These are phyloP conservation scores for Entomobrya multifasciata DNA, from an alignment of 2,888 invertebrate species.

Conservation along the genomic window DNA sequence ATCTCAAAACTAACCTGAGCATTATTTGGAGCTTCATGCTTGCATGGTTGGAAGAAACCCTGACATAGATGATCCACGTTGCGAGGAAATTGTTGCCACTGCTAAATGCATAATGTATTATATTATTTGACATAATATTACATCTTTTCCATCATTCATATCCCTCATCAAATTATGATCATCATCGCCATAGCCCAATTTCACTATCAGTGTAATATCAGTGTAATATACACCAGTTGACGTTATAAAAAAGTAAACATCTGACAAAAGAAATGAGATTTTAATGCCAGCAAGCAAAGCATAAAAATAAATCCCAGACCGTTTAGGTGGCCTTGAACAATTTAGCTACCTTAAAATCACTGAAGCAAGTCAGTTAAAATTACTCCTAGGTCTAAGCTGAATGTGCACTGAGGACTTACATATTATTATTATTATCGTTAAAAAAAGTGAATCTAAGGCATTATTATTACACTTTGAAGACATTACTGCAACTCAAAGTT, in stretches of 20 bases:
- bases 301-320: conserved; percentile 73
- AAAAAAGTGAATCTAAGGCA: conserved; percentile 19
- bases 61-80: conserved; percentile 74
- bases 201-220: conserved; percentile 57
- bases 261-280: conserved; percentile 73
- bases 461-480: conserved; percentile 18
- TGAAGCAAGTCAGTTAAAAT: conserved; percentile 48
- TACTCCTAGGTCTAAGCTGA: background rate
- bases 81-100: conserved; percentile 71
- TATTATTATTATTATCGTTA: background rate
- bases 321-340: conserved; percentile 70
- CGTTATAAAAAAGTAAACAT: conserved; percentile 56
- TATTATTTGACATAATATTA: conserved; percentile 52
- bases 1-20: conserved; percentile 69
- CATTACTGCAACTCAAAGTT: conserved; percentile 1
- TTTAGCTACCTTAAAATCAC: conserved; percentile 73
- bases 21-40: conserved; percentile 74
- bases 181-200: conserved; percentile 62
- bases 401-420: background rate
- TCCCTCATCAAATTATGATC: conserved; percentile 42
- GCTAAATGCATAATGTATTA: conserved; percentile 15
- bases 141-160: conserved; percentile 64
- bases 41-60: conserved; percentile 67
- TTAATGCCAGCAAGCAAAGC: conserved; percentile 68
- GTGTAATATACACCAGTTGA: conserved; percentile 39